Conservation (phyloP, 1,140 invertebrate species). For the Patella vulgata region DNA sequence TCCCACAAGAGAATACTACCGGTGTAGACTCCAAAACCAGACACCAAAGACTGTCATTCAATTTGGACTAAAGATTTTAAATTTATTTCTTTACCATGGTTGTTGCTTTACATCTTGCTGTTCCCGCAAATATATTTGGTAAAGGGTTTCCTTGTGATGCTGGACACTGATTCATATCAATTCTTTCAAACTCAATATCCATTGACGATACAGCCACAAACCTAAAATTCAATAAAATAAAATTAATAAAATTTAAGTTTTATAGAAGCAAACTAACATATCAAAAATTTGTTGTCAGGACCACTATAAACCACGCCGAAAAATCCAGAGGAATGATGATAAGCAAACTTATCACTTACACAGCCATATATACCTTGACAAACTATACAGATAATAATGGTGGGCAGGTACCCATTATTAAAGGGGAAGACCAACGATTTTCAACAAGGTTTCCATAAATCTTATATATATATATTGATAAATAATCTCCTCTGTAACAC, state of each 20-base stretch:
- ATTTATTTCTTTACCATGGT: conserved; percentile 79
- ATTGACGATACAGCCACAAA: conserved; percentile 92
- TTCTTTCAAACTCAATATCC: conserved; percentile 96
- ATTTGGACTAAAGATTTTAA: too few relatives aligned
- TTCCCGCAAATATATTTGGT: conserved; percentile 90
- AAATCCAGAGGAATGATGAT: neutral
- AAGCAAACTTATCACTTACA: neutral
- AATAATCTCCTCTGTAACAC: too few relatives aligned
- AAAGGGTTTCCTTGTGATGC: conserved; percentile 85
- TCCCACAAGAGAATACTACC: too few relatives aligned
- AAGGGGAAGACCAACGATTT: too few relatives aligned
- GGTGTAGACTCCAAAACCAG: too few relatives aligned
- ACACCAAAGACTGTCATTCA: too few relatives aligned
- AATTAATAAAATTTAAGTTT: neutral
- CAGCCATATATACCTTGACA: neutral
- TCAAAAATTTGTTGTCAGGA: neutral
- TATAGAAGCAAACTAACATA: too few relatives aligned
- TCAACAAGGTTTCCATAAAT: too few relatives aligned
- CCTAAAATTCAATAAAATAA: conserved; percentile 69
- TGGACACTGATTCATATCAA: conserved; percentile 98
- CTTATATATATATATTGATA: too few relatives aligned
- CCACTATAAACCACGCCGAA: neutral
- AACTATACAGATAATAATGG: neutral
- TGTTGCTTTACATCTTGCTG: conserved; percentile 92
- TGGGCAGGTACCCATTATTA: neutral